A percentile compares a stretch with the other conserved stretches of the same genome.
phyloP scores from a whole-genome alignment of 1,140 invertebrate species.

The Drosophila ogumai region DNA sequence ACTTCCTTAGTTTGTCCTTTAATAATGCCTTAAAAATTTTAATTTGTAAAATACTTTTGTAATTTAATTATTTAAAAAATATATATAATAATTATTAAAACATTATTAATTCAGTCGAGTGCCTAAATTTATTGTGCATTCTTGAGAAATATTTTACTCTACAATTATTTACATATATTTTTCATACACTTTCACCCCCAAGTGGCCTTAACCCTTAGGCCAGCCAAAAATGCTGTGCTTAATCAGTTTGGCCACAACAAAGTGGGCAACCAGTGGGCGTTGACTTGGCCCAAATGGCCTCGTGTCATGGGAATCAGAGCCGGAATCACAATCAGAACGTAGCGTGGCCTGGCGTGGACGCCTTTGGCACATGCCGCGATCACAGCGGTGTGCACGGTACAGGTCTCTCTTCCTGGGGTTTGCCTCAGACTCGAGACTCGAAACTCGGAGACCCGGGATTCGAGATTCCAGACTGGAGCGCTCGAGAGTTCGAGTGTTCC shows the following conservation, averaged over 20 bases:
- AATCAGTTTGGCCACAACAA: constrained; percentile 49
- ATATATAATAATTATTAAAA: not conserved
- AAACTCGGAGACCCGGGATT: constrained; percentile 15
- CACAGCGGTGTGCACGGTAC: constrained; percentile 65
- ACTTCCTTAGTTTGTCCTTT: not conserved
- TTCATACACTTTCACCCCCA: constrained; percentile 13
- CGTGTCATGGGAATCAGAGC: constrained; percentile 32
- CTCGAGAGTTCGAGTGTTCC: constrained; percentile 53
- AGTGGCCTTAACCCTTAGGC: constrained; percentile 2
- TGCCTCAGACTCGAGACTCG: constrained; percentile 17
- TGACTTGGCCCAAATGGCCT: constrained; percentile 38
- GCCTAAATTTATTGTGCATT: not conserved
- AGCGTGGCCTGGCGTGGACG: constrained; percentile 36
- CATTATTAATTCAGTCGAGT: not conserved
- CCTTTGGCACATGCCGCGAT: constrained; percentile 79
- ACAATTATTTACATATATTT: not conserved
- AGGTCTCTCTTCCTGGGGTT: constrained; percentile 72
- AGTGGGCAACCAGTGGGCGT: constrained; percentile 48
- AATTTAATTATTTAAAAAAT: not conserved
- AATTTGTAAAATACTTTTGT: not conserved
- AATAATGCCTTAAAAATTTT: not conserved
- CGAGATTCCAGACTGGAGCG: constrained; percentile 9
- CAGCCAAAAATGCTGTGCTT: constrained; percentile 7
- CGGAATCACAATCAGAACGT: constrained; percentile 27
- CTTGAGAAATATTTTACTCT: not conserved